Evolutionary conservation across 1,140 invertebrate species (phyloP), one percentile per base, ranked within the genome.

Genomic region (Nautilus pompilius): DNA sequence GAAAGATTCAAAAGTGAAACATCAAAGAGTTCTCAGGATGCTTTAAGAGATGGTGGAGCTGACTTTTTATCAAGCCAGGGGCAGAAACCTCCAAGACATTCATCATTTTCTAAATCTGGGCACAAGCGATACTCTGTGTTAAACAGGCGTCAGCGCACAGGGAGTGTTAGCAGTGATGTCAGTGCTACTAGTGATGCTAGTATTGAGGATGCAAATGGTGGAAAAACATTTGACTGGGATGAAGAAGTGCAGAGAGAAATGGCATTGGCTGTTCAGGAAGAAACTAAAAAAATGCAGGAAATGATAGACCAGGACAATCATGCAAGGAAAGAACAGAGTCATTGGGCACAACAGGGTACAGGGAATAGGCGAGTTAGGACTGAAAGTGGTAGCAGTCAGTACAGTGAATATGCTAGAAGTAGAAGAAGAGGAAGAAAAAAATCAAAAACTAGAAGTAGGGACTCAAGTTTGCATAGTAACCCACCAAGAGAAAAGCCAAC

Each of bases 131-230:
- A 73, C 30, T 73, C 71, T 46, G 70, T 68, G 58, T 51, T 65
- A 4, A 65, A 66, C 60, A 61, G 67, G 46, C 58, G 74, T 10
- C 72, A 71, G 22, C 60, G 74, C 20, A 67, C 74, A n/a, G 74
- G 72, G 10, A 76, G 74, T 62, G 59, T 76, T 36, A 76, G 74
- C 51, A 76, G 74, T 67, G 74, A 76, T 48, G 68, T 71, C 20
- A 76, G 74, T 60, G 66, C 62, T n/a, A 60, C 67, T 5, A 76
- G 74, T 61, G 70, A 74, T 56, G 58, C 69, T 8, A 76, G 74
- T 60, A 68, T 70, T 58, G 73, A 72, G 32, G 69, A 75, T 54
- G 20, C 26, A 20, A 26, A 26, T 24, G 49, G 49, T 28, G 49
- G 49, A 8, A 22, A 24, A 15, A 53, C 49, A 5, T 63, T 67